Percentiles rank a stretch among this genome's conserved stretches.
Conservation (phyloP, 2,113 vertebrate genomes). For the Felis chaus region DNA sequence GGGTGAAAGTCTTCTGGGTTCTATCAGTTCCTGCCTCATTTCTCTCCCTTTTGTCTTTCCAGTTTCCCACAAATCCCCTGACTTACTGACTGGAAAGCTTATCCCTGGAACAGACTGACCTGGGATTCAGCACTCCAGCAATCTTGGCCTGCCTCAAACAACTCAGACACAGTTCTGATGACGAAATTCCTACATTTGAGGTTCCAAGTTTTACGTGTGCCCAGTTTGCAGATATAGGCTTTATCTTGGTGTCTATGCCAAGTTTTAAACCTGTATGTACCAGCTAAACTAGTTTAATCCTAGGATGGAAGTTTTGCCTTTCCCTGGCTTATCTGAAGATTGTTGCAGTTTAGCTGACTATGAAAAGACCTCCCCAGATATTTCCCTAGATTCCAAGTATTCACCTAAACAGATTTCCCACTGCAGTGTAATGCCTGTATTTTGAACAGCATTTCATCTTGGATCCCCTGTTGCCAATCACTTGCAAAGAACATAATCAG, state of each 20-base stretch:
- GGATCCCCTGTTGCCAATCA: not conserved
- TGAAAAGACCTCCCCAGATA: not conserved
- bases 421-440: not conserved
- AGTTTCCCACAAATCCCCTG: not conserved
- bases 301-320: not conserved
- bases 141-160: not conserved
- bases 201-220: not conserved
- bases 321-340: not conserved
- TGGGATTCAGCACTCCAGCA: not conserved
- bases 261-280: not conserved
- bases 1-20: not conserved
- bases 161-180: not conserved
- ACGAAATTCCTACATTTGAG: not conserved
- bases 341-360: not conserved
- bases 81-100: not conserved
- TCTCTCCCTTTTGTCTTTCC: not conserved
- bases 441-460: conserved; percentile 1
- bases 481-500: not conserved
- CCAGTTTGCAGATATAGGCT: not conserved
- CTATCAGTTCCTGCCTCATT: not conserved
- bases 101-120: not conserved
- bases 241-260: not conserved
- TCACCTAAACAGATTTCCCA: not conserved
- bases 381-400: not conserved
- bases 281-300: not conserved